phyloP scores from a whole-genome alignment of 2,888 invertebrate species.

The Achlya flavicornis region DNA sequence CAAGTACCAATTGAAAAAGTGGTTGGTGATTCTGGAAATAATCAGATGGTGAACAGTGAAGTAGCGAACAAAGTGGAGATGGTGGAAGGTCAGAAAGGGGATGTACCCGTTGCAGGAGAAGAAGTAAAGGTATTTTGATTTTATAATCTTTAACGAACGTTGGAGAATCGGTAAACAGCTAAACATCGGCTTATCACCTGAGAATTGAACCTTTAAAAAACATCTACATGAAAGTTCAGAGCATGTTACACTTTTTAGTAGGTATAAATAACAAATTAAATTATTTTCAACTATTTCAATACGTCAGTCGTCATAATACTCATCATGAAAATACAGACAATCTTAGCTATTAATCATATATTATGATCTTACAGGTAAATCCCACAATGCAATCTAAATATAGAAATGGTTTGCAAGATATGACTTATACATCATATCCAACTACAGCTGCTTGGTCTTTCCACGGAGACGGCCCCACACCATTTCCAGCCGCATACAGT shows the following conservation, averaged over 20 bases:
- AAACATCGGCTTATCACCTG: too few relatives aligned
- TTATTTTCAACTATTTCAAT: too few relatives aligned
- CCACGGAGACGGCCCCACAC: constrained; percentile 51
- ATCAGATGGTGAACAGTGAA: constrained; percentile 21
- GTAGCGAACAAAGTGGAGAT: constrained; percentile 35
- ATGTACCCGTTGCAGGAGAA: constrained; percentile 39
- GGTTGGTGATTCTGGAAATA: constrained; percentile 65
- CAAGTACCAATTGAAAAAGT: constrained; percentile 59
- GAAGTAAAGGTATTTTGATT: constrained; percentile 10
- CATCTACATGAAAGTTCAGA: too few relatives aligned
- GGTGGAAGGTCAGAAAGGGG: constrained; percentile 50
- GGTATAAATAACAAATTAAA: too few relatives aligned
- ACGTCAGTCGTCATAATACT: neutral
- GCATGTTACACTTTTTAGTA: too few relatives aligned
- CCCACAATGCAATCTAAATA: constrained; percentile 34
- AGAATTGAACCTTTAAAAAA: too few relatives aligned
- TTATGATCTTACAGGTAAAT: constrained; percentile 33
- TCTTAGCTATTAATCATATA: neutral
- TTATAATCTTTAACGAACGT: neutral
- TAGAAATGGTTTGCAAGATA: constrained; percentile 75
- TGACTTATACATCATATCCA: constrained; percentile 62
- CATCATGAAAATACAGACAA: neutral
- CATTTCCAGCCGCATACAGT: constrained; percentile 31
- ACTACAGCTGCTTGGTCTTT: constrained; percentile 70
- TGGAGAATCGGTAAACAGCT: too few relatives aligned